Evolutionary conservation across 2,797 vertebrate genomes (phyloP), one percentile per base, ranked within the genome.

Genomic region (Atherinosoma microstoma): DNA sequence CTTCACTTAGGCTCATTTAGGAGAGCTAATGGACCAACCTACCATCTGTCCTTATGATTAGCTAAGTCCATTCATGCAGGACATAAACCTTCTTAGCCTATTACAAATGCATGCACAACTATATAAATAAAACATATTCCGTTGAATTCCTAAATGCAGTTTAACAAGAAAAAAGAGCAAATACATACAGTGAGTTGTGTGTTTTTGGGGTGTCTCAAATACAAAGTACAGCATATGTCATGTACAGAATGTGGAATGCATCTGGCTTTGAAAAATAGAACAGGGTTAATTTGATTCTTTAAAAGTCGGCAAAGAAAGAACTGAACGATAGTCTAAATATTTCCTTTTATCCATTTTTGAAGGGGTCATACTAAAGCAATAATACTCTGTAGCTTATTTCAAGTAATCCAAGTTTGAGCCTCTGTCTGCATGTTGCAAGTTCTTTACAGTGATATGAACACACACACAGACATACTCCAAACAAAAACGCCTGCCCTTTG

Each of bases 41-140:
- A 87, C 91, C 90, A 93, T 92, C 92, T 93, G 92, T 88, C 79
- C 82, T 84, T 70, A 83, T 85, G 84, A 87, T 89, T 79, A 83
- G 58, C 75, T 64, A 58, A 75, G 66, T 12, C 67, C 67, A 61
- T 82, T 83, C 59, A 79, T 77, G 76, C 67, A 79, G 63, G 72
- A 82, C 57, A 57, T 75, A 78, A 76, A 78, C 58, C 61, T 71
- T 79, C 61, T 74, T 76, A 62, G 73, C 78, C 68, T 74, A 65
- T 45, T 38, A 32, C 51, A 58, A 20, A 56, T 51, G 54, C 12
- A 63, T 7, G 58, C 47, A 71, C 30, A 54, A 6, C 59, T 27
- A 57, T 16, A 62, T 32, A 66, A 20, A 62, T 32, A 66, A 20
- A 51, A 64, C 42, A 79, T 45, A 79, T 22, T 32, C 64, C 34